phyloP scores from a whole-genome alignment of 1,140 invertebrate species.

The Pseudoatta argentina region DNA sequence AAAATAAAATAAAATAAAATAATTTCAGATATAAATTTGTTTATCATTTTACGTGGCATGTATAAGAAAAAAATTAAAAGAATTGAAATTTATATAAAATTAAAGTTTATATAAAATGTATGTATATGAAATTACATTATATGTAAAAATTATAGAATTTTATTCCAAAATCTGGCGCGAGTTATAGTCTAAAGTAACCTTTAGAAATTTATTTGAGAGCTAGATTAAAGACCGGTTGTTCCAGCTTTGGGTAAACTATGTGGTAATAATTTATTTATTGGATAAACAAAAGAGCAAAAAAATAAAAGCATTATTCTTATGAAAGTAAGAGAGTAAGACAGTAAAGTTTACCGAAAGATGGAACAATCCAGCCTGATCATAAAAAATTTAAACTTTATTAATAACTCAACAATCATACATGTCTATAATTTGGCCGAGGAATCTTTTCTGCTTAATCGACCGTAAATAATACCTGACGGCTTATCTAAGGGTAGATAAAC shows the following conservation, averaged over 20 bases:
- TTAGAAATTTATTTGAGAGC: neutral
- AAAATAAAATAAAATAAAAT: no score
- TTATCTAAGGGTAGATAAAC: constrained; percentile 92
- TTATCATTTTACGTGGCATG: neutral
- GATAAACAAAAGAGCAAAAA: no score
- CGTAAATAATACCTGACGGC: constrained; percentile 92
- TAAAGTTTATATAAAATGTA: neutral
- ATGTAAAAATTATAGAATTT: neutral
- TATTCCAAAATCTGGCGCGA: neutral
- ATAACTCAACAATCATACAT: neutral
- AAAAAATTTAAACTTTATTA: constrained; percentile 15
- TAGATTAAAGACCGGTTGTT: no score
- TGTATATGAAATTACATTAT: neutral
- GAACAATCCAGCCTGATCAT: neutral
- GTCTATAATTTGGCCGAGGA: constrained; percentile 86
- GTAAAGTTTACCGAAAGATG: no score
- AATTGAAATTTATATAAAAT: neutral
- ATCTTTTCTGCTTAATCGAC: constrained; percentile 88
- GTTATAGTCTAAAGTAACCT: neutral
- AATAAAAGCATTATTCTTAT: no score
- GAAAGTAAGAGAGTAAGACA: no score
- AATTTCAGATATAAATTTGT: neutral
- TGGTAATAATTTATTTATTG: no score
- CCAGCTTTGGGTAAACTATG: no score
- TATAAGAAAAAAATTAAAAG: neutral